These are phyloP conservation scores for Diachasmimorpha longicaudata DNA, from an alignment of 1,140 invertebrate genomes.

Conservation along the genomic window DNA sequence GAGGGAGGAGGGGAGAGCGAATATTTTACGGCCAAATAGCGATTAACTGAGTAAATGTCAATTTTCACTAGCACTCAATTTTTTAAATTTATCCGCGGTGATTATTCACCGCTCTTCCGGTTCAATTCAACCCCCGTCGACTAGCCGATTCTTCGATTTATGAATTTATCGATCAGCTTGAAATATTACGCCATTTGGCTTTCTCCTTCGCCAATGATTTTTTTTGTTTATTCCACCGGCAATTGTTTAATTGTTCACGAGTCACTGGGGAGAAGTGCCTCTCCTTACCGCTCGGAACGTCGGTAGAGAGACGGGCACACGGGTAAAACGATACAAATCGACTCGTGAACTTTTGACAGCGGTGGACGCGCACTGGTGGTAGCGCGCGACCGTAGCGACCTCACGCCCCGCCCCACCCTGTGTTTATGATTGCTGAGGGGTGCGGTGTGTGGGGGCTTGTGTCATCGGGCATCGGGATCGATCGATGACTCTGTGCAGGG, in stretches of 20 bases:
- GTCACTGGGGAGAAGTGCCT: neutral
- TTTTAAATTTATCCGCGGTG: neutral
- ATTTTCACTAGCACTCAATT: neutral
- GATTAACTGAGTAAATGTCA: neutral
- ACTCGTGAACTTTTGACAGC: constrained; percentile 49
- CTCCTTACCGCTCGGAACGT: neutral
- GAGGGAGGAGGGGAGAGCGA: too few species aligned
- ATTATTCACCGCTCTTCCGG: too few species aligned
- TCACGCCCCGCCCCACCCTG: constrained; percentile 55
- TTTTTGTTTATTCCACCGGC: neutral
- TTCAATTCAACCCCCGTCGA: too few species aligned
- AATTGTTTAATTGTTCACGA: neutral
- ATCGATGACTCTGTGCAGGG: constrained; percentile 14
- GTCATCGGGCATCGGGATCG: constrained; percentile 10
- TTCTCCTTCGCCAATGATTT: too few species aligned
- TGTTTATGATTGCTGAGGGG: neutral
- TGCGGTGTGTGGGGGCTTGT: neutral
- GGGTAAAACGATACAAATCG: constrained; percentile 30
- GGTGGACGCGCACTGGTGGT: constrained; percentile 50
- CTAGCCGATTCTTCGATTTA: too few species aligned
- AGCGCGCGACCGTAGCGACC: constrained; percentile 50
- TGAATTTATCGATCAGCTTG: too few species aligned
- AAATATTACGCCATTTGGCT: too few species aligned
- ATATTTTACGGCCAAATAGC: too few species aligned
- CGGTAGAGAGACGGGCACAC: constrained; percentile 9